Evolutionary conservation across 2,113 vertebrate genomes (phyloP).

Genomic region (Trinectes maculatus): DNA sequence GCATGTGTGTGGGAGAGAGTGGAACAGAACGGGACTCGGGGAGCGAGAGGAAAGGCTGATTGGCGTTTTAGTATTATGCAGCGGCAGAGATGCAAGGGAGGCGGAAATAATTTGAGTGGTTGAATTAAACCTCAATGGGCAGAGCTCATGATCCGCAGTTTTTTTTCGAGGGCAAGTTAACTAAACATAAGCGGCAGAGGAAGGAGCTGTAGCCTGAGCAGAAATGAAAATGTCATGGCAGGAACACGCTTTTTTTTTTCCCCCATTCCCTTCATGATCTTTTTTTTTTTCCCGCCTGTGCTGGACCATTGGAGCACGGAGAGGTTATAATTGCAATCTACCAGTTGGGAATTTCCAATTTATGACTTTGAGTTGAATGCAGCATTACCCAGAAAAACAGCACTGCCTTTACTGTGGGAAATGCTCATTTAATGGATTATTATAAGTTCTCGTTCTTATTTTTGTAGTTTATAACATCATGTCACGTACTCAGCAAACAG

Average conservation of each 20-base stretch:
- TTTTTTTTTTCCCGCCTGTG: background rate
- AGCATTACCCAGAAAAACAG: background rate
- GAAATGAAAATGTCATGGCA: slow-evolving; percentile 33
- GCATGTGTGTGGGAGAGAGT: slow-evolving; percentile 24
- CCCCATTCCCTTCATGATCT: slow-evolving; percentile 7
- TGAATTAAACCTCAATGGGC: slow-evolving; percentile 49
- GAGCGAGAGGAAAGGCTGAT: slow-evolving; percentile 51
- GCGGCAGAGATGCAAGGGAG: slow-evolving; percentile 44
- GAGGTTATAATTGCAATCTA: slow-evolving; percentile 49
- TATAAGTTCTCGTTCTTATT: slow-evolving; percentile 26
- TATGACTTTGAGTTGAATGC: slow-evolving; percentile 33
- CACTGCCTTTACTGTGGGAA: background rate
- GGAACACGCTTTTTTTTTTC: slow-evolving; percentile 12
- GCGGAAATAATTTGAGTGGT: slow-evolving; percentile 50
- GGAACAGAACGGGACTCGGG: slow-evolving; percentile 18
- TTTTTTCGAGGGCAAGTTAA: slow-evolving; percentile 36
- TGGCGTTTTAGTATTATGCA: slow-evolving; percentile 52
- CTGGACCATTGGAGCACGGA: slow-evolving; percentile 40
- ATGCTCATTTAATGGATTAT: slow-evolving; percentile 54
- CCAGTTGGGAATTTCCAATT: slow-evolving; percentile 50
- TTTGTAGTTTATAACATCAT: background rate
- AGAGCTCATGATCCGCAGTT: slow-evolving; percentile 15
- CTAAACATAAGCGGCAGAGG: slow-evolving; percentile 30
- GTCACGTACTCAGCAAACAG: background rate
- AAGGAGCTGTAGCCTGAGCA: slow-evolving; percentile 9